Percentiles rank a stretch among this genome's conserved stretches.
Evolutionary conservation across 2,113 vertebrate genomes (phyloP).

Genomic region (Otolemur garnettii): DNA sequence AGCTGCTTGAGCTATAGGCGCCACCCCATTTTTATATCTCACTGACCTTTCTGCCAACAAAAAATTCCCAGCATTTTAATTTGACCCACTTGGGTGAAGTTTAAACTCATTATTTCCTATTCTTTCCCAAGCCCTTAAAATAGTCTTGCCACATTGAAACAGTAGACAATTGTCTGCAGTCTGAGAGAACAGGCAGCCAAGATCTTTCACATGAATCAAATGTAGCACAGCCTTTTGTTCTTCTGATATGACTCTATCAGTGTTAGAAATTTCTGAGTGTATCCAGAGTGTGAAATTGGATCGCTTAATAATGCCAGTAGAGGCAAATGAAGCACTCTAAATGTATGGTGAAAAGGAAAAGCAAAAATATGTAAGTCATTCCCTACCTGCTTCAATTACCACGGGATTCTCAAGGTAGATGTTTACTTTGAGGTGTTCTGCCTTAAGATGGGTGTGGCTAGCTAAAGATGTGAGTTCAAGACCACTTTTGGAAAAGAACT

Average conservation of each 20-base stretch:
- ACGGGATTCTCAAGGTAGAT: not conserved
- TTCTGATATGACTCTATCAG: not conserved
- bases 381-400: not conserved
- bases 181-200: constrained; percentile 25
- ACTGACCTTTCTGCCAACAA: not conserved
- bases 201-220: constrained; percentile 18
- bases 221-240: constrained; percentile 51
- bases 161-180: constrained; percentile 59
- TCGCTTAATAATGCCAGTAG: constrained; percentile 34
- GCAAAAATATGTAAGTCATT: constrained; percentile 9
- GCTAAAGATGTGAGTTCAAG: constrained; percentile 4
- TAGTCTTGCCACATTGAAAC: constrained; percentile 17
- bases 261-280: constrained; percentile 21
- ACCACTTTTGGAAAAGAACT: not conserved
- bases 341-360: constrained; percentile 43
- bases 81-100: constrained; percentile 40
- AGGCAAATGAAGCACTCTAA: not conserved
- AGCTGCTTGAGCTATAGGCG: too few relatives aligned
- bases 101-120: constrained; percentile 52
- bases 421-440: not conserved
- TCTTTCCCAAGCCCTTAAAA: constrained; percentile 41
- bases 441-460: not conserved
- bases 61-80: constrained; percentile 56
- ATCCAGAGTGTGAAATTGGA: constrained; percentile 54
- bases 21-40: constrained; percentile 12